Evolutionary conservation across 2,888 invertebrate genomes (phyloP).

Genomic region (Pinctada fucata): DNA sequence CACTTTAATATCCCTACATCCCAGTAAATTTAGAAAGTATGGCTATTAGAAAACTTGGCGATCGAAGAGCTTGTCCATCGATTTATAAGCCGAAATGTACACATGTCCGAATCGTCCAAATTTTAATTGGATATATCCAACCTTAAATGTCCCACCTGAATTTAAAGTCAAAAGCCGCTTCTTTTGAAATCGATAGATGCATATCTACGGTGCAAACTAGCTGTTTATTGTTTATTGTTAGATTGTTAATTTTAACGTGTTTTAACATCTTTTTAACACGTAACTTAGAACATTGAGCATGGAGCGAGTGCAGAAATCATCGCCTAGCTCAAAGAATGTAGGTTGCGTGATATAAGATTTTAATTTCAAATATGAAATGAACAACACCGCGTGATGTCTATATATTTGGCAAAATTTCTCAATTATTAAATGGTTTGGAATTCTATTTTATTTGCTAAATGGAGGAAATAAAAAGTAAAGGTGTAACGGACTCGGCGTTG

Average conservation of each 20-base stretch:
- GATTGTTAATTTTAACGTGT: neutral
- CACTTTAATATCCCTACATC: too few relatives aligned
- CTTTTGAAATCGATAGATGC: neutral
- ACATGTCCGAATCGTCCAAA: too few relatives aligned
- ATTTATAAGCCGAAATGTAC: too few relatives aligned
- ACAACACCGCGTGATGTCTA: neutral
- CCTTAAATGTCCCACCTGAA: too few relatives aligned
- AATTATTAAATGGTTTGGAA: neutral
- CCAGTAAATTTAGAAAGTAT: too few relatives aligned
- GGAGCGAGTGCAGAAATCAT: too few relatives aligned
- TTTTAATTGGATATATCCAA: too few relatives aligned
- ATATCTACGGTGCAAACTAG: neutral
- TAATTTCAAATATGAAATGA: neutral
- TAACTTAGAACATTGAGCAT: neutral
- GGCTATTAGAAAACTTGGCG: too few relatives aligned
- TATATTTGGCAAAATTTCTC: neutral
- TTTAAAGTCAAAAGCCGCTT: neutral
- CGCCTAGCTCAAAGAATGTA: neutral
- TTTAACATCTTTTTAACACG: neutral
- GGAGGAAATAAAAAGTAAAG: neutral
- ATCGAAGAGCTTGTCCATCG: too few relatives aligned
- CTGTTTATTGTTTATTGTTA: slow-evolving; percentile 4
- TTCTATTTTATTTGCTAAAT: neutral
- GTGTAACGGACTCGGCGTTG: neutral
- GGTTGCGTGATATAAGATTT: neutral